Percentiles rank a stretch among this genome's conserved stretches.
Evolutionary conservation across 2,888 invertebrate genomes (phyloP).

Genomic region (Cylloceria caligata): DNA sequence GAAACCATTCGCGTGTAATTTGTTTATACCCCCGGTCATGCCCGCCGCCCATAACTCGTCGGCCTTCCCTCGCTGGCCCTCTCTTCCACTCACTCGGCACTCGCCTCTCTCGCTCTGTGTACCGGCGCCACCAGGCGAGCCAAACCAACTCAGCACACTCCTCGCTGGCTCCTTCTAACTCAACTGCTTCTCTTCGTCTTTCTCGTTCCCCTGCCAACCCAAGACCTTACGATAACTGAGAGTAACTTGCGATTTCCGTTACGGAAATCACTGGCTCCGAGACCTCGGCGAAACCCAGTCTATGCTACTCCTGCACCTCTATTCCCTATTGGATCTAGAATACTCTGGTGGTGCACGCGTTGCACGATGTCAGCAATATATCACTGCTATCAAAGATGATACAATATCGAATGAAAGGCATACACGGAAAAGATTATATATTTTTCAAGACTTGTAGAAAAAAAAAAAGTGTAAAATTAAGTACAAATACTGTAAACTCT

Average conservation of each 20-base stretch:
- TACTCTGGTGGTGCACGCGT: conserved; percentile 39
- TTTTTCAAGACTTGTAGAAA: not conserved
- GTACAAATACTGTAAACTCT: conserved; percentile 38
- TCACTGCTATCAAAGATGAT: not conserved
- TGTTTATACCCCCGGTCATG: conserved; percentile 81
- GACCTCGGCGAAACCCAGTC: conserved; percentile 43
- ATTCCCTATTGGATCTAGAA: conserved; percentile 25
- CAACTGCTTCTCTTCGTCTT: conserved; percentile 31
- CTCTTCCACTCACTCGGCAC: conserved; percentile 44
- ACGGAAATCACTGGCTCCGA: conserved; percentile 67
- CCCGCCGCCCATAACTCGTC: conserved; percentile 76
- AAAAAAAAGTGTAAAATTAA: not conserved
- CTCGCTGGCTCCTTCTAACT: conserved; percentile 38
- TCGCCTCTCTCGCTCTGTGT: conserved; percentile 23
- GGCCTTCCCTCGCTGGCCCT: conserved; percentile 53
- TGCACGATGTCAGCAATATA: not conserved
- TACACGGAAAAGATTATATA: not conserved
- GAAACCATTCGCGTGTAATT: conserved; percentile 83
- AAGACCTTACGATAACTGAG: conserved; percentile 50
- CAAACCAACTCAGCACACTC: conserved; percentile 56
- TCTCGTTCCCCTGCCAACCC: conserved; percentile 27
- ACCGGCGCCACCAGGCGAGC: conserved; percentile 52
- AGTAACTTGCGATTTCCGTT: conserved; percentile 67
- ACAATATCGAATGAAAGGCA: not conserved
- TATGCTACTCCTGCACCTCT: conserved; percentile 28